A percentile compares a stretch with the other conserved stretches of the same genome.
Evolutionary conservation across 2,888 invertebrate genomes (phyloP).

Genomic region (Trachelus iudaicus): DNA sequence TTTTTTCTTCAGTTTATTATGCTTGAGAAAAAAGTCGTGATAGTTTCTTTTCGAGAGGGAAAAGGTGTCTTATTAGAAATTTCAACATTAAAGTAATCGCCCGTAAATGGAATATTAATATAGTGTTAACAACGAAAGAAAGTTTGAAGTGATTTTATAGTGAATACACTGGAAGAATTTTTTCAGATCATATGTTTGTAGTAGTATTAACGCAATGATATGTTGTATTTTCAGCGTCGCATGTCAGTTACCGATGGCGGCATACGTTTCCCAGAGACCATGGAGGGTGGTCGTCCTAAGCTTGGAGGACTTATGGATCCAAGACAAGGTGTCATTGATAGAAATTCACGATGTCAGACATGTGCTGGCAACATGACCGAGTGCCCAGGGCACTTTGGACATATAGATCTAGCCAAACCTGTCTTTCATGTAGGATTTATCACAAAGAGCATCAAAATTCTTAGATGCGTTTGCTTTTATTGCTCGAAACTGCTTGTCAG

Average conservation of each 20-base stretch:
- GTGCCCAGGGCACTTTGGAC: conserved; percentile 99
- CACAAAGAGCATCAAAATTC: conserved; percentile 95
- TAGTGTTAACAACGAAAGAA: neutral
- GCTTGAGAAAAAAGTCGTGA: no score
- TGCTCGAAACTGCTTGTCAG: conserved; percentile 97
- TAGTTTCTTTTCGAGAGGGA: no score
- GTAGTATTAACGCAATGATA: neutral
- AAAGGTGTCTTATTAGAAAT: no score
- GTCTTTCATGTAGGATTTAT: conserved; percentile 99
- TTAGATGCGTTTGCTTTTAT: conserved; percentile 99
- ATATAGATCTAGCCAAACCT: conserved; percentile 97
- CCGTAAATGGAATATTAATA: neutral
- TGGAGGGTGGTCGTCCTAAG: conserved; percentile 98
- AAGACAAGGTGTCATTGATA: conserved; percentile 96
- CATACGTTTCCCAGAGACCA: conserved; percentile 95
- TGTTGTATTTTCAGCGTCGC: conserved; percentile 77
- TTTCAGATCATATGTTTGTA: neutral
- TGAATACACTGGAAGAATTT: neutral
- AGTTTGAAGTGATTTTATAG: no score
- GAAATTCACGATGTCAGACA: conserved; percentile 92
- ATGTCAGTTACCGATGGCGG: conserved; percentile 99
- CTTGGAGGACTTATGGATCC: conserved; percentile 99
- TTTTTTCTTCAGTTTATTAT: neutral
- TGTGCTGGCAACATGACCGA: conserved; percentile 98
- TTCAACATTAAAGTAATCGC: neutral